Evolutionary conservation across 1,140 invertebrate species (phyloP).

Genomic region (Drosophila athabasca): DNA sequence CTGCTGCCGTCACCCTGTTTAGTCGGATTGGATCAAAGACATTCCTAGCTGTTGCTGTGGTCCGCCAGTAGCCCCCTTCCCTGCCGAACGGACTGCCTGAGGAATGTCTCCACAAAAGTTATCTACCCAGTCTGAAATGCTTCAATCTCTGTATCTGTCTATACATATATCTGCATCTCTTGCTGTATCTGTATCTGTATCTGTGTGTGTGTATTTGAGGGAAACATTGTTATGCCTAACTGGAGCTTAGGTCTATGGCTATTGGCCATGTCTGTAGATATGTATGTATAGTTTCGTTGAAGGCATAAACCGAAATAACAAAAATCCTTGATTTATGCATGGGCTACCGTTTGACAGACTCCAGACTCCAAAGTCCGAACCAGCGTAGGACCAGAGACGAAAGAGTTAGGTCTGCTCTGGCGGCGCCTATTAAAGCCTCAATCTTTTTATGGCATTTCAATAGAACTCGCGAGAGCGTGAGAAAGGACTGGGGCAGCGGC

Average conservation of each 20-base stretch:
- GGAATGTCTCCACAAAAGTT: slow-evolving; percentile 70
- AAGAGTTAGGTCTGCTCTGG: slow-evolving; percentile 35
- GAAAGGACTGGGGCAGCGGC: slow-evolving; percentile 32
- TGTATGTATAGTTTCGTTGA: slow-evolving; percentile 36
- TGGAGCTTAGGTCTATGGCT: slow-evolving; percentile 67
- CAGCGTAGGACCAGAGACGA: background rate
- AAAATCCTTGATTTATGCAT: slow-evolving; percentile 80
- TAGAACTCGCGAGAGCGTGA: slow-evolving; percentile 65
- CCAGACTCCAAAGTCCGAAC: slow-evolving; percentile 21
- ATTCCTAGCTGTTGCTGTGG: slow-evolving; percentile 76
- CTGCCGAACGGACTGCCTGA: slow-evolving; percentile 17
- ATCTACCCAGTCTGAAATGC: slow-evolving; percentile 57
- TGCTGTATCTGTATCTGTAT: background rate
- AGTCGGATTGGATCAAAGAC: slow-evolving; percentile 71
- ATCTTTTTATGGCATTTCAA: slow-evolving; percentile 80
- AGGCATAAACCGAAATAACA: slow-evolving; percentile 39
- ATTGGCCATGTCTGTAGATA: slow-evolving; percentile 30
- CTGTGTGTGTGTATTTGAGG: slow-evolving; percentile 47
- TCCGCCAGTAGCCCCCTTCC: slow-evolving; percentile 36
- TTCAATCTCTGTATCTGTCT: slow-evolving; percentile 31
- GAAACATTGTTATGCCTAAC: slow-evolving; percentile 76
- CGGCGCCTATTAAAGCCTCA: slow-evolving; percentile 79
- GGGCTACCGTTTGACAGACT: slow-evolving; percentile 78
- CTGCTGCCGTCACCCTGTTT: slow-evolving; percentile 59
- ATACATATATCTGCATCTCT: slow-evolving; percentile 15